Evolutionary conservation across 2,888 invertebrate genomes (phyloP).

Genomic region (Chrysopilus asiliformis): DNA sequence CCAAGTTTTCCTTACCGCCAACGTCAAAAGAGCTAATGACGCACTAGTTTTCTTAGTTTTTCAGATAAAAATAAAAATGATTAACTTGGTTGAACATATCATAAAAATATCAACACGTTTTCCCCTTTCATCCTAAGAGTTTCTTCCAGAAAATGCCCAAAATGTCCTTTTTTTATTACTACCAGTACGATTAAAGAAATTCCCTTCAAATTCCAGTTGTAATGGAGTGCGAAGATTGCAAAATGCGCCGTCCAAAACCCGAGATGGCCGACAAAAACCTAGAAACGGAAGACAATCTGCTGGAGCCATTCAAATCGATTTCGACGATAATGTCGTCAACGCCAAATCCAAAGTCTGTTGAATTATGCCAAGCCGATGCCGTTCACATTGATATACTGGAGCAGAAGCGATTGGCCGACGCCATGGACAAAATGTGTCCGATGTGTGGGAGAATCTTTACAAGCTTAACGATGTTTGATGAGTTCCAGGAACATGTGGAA

Average conservation of each 20-base stretch:
- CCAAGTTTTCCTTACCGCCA: too few relatives aligned
- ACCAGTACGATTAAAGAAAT: too few relatives aligned
- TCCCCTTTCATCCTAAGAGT: too few relatives aligned
- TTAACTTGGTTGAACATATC: too few relatives aligned
- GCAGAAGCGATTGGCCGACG: slow-evolving; percentile 27
- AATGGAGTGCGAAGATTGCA: slow-evolving; percentile 28
- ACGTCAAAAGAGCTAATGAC: too few relatives aligned
- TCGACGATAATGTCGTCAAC: slow-evolving; percentile 1
- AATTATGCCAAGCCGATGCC: slow-evolving; percentile 3
- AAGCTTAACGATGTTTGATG: slow-evolving; percentile 43
- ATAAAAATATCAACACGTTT: too few relatives aligned
- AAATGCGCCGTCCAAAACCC: slow-evolving; percentile 25
- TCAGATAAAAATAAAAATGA: too few relatives aligned
- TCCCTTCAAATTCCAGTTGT: too few relatives aligned
- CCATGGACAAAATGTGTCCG: slow-evolving; percentile 50
- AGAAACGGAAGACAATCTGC: slow-evolving; percentile 20
- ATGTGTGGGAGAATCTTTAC: slow-evolving; percentile 55
- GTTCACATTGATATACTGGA: slow-evolving; percentile 30
- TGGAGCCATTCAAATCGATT: background rate
- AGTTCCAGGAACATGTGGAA: slow-evolving; percentile 63
- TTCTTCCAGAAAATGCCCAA: too few relatives aligned
- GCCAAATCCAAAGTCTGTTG: background rate
- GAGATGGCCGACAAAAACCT: slow-evolving; percentile 34
- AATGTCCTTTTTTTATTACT: too few relatives aligned
- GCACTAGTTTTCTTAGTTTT: too few relatives aligned